These are phyloP conservation scores for Monomorium pharaonis DNA, from an alignment of 1,140 invertebrate species.

Conservation along the genomic window DNA sequence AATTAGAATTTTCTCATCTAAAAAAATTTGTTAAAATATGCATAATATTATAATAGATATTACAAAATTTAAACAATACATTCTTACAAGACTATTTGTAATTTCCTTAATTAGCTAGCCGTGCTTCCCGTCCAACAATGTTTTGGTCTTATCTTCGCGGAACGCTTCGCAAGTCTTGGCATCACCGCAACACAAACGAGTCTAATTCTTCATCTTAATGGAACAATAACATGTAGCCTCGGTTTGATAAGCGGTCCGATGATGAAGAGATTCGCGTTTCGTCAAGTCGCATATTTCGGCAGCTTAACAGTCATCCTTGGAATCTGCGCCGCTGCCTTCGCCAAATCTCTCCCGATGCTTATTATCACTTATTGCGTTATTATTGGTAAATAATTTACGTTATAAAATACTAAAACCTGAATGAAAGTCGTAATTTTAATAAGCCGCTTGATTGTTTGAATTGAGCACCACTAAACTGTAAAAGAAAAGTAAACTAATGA, in stretches of 20 bases:
- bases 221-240: slow-evolving; percentile 85
- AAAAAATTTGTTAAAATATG: neutral
- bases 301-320: slow-evolving; percentile 84
- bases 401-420: neutral
- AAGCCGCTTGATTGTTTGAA: neutral
- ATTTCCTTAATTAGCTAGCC: slow-evolving; percentile 83
- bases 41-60: neutral
- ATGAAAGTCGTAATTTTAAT: neutral
- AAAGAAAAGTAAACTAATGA: neutral
- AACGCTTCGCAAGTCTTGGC: slow-evolving; percentile 87
- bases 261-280: slow-evolving; percentile 85
- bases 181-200: slow-evolving; percentile 86
- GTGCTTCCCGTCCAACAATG: slow-evolving; percentile 87
- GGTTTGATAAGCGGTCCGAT: slow-evolving; percentile 87
- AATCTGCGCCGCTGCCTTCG: slow-evolving; percentile 84
- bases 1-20: neutral
- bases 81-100: neutral
- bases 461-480: neutral
- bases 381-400: slow-evolving; percentile 85
- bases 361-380: slow-evolving; percentile 88
- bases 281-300: slow-evolving; percentile 86
- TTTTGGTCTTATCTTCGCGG: slow-evolving; percentile 88
- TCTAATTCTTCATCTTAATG: slow-evolving; percentile 87
- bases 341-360: slow-evolving; percentile 85
- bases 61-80: neutral